phyloP scores from a whole-genome alignment of 2,888 invertebrate genomes.

The Cancer borealis region DNA sequence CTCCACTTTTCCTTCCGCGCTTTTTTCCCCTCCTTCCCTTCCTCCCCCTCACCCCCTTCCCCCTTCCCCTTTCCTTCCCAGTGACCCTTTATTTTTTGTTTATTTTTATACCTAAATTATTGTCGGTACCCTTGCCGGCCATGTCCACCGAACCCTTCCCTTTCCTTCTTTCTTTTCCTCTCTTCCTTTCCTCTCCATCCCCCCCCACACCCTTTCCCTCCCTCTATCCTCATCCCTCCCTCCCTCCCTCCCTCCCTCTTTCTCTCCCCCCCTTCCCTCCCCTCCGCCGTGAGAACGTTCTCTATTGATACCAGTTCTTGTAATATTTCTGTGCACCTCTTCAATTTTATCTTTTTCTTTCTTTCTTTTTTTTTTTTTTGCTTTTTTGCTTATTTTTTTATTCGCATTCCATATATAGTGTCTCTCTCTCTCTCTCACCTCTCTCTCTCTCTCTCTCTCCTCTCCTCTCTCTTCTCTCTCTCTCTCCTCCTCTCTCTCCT shows the following conservation, averaged over 20 bases:
- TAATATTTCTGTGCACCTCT: neutral
- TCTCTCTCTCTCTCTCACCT: neutral
- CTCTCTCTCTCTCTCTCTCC: neutral
- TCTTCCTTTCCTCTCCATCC: neutral
- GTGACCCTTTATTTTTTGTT: constrained; percentile 17
- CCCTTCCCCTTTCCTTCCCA: neutral
- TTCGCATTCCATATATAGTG: too few species aligned
- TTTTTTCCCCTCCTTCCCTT: neutral
- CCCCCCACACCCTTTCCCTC: too few species aligned
- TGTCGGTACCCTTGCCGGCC: neutral
- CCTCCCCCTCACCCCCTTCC: neutral
- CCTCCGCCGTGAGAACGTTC: constrained; percentile 12
- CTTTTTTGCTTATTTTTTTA: neutral
- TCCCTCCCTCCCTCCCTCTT: neutral
- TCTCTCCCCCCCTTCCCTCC: neutral
- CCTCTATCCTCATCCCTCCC: neutral
- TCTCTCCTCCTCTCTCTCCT: neutral
- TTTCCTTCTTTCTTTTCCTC: neutral
- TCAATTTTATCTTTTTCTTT: neutral
- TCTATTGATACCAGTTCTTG: constrained; percentile 16
- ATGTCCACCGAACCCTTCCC: neutral
- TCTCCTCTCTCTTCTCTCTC: neutral
- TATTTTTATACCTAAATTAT: constrained; percentile 10
- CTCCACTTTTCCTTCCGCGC: neutral
- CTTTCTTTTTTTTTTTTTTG: neutral